Evolutionary conservation across 2,113 vertebrate species (phyloP).

Genomic region (Sclerurus mexicanus): DNA sequence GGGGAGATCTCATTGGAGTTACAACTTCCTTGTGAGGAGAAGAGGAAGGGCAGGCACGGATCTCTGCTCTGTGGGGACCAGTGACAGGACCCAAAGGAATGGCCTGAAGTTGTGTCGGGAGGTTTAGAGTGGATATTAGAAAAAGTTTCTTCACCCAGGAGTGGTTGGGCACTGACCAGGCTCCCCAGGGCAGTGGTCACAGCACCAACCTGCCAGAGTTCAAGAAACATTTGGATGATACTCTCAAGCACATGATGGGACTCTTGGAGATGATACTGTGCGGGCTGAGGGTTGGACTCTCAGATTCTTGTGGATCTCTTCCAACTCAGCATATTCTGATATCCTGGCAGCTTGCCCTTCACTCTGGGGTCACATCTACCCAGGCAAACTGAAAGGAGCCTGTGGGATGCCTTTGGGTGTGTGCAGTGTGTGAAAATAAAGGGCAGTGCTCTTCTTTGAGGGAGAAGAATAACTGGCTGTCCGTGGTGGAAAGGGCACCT

Average conservation of each 20-base stretch:
- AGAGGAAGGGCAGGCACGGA: neutral
- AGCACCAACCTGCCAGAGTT: neutral
- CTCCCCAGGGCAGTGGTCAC: neutral
- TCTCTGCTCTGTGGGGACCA: neutral
- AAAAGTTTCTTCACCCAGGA: neutral
- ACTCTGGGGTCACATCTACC: accelerated
- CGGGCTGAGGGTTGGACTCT: neutral
- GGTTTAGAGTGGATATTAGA: neutral
- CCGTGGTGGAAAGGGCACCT: neutral
- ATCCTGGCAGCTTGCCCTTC: neutral
- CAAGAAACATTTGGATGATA: neutral
- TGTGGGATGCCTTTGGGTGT: neutral
- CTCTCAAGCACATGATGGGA: neutral
- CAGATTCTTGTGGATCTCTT: neutral
- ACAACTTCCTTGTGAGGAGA: neutral
- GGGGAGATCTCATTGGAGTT: neutral
- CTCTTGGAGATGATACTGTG: neutral
- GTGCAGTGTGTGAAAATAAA: neutral
- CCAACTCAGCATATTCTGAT: neutral
- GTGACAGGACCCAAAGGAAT: neutral
- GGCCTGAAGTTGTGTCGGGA: neutral
- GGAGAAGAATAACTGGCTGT: neutral
- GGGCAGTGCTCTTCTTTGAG: neutral
- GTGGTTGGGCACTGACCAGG: neutral
- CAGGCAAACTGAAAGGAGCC: accelerated